These are phyloP conservation scores for Monodelphis domestica DNA, from an alignment of 2,797 vertebrate genomes.

Conservation along the genomic window DNA sequence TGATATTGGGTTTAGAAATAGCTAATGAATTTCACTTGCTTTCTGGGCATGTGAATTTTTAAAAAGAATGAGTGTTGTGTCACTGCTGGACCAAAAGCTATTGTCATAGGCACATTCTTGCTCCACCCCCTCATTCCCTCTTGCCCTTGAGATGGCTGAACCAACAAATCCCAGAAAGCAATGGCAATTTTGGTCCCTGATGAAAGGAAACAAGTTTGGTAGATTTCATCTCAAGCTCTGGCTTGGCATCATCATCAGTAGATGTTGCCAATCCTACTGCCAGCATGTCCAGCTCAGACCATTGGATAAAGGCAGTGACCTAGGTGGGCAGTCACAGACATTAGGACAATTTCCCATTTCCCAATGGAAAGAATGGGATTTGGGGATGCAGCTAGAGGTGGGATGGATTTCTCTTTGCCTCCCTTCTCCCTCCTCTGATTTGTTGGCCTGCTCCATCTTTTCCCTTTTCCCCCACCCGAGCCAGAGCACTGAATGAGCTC, in stretches of 20 bases:
- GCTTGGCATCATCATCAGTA: slow-evolving; percentile 41
- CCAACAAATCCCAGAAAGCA: slow-evolving; percentile 61
- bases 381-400: background rate
- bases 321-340: too few relatives aligned
- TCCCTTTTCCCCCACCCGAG: background rate
- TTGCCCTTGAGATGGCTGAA: slow-evolving; percentile 55
- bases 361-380: background rate
- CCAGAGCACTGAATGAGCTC: background rate
- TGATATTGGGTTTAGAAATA: slow-evolving; percentile 71
- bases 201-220: slow-evolving; percentile 51
- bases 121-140: too few relatives aligned
- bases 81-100: slow-evolving; percentile 64
- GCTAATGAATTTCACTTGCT: slow-evolving; percentile 70
- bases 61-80: slow-evolving; percentile 72
- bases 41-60: slow-evolving; percentile 76
- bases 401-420: background rate
- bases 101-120: slow-evolving; percentile 75
- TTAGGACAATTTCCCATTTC: background rate
- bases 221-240: slow-evolving; percentile 9
- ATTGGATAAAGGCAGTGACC: background rate
- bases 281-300: background rate
- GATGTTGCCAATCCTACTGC: background rate
- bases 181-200: slow-evolving; percentile 58
- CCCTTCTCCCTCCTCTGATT: background rate
- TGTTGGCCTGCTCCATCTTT: background rate